Base-by-base conservation (phyloP, 2,888 invertebrate species). In the Sesia bembeciformis region DNA sequence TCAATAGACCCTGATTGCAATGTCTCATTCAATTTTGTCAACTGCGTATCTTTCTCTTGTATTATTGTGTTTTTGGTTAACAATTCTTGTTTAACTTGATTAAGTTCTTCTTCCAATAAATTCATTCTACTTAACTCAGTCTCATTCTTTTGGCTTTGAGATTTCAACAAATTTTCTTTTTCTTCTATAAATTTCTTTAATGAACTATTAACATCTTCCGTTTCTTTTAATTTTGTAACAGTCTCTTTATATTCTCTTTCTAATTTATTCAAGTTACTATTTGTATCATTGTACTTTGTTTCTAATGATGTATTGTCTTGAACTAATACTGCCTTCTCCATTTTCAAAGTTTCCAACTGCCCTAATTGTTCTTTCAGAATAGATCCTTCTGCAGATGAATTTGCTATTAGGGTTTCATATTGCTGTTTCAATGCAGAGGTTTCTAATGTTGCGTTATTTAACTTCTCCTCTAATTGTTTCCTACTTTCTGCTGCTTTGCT, bases 391-490 rank as follows among this genome's bases (percentile, higher is more conserved):
- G 80, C 74, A 3, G 82, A 76, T 54, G 83, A 80, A 68, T 84
- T 84, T 54, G 83, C 77, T 62, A 82, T 73, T 60, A 90, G 74
- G 57, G 64, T 78, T 62, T 90, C 86, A 64, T 86, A 79, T 66
- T 83, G 81, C 64, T 88, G 89, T 68, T 83, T 84, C 5, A 89
- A 64, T 40, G 74, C 67, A 49, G 78, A 74, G 3, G 72, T 67
- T 70, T 89, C 89, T 58, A 82, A 66, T 49, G 72, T 65, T 40
- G 72, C 71, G 55, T 72, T 82, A 65, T 78, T 85, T n/a, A 90
- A 62, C 59, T 84, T 78, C 56, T 89, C 90, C 70, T 91, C 91
- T 46, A 91, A 60, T 50, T 79, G 78, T 55, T 85, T 81, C 68
- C 90, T 91, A 51, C 63, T 75, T 57, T 89, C 87, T 54, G 76